Base-by-base conservation (phyloP, 2,113 vertebrate genomes). In the Corythoichthys intestinalis region DNA sequence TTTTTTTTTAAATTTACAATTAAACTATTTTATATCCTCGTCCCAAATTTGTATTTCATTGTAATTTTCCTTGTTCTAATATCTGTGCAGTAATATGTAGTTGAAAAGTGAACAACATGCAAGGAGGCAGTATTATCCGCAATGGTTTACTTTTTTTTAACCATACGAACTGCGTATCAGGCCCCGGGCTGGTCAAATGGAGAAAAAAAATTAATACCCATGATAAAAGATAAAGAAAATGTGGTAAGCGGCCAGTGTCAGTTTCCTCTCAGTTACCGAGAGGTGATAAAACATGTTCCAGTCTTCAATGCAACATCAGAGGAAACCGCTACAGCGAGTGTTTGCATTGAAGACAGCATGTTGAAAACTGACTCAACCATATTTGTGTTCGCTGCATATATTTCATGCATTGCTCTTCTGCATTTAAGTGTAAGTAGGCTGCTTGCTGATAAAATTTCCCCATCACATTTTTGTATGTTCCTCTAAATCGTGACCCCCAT, bases 121-220 rank as follows among this genome's bases (percentile, higher is more conserved):
- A 34, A 57, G 11, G 39, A 1, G 3, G 47, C 65, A 64, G 70
- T 75, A 65, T 75, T 72, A 81, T 77, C 68, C 65, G 5, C 38
- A 50, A 73, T 0, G 20, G 9, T 61, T 66, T 68, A 66, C 62
- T 67, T 7, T 64, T 38, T 37, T 61, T 48, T 67, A 50, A 60
- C 59, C 2, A 4, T 54, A 58, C 74, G 78, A 77, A 60, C 58
- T 44, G 41, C 1, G 41, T 7, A 1, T 44, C 6, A 28, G 20
- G 20, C 20, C 20, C 20, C 20, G 20, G 20, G 20, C 20, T 28
- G 20, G 20, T 28, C 20, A 28, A 28, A 44, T 44, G 41, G 6
- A n/a, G 1, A 4, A 9, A 15, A 4, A n/a, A 20, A n/a, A 20
- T 65, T 73, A 57, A 35, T 41, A 1, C 1, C 63, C 48, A 54